Evolutionary conservation across 2,888 invertebrate genomes (phyloP).

Genomic region (Eristalis tenax): DNA sequence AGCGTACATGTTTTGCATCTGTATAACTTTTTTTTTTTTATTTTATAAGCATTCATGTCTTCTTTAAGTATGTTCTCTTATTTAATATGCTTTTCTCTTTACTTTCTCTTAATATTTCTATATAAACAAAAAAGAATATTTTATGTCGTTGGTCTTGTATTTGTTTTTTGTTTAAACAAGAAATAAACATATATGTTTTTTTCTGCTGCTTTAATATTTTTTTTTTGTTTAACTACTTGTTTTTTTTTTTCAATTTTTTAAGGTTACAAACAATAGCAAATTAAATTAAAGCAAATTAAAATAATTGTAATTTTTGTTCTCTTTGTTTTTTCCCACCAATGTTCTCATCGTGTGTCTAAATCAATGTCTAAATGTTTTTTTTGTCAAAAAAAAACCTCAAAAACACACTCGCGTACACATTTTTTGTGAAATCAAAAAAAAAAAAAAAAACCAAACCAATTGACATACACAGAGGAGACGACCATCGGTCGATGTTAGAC

Average conservation of each 20-base stretch:
- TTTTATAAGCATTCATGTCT: conserved; percentile 22
- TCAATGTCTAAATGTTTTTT: neutral
- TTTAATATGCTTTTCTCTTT: conserved; percentile 11
- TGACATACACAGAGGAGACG: conserved; percentile 86
- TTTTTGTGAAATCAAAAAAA: conserved; percentile 1
- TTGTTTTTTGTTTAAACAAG: conserved; percentile 45
- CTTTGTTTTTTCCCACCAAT: neutral
- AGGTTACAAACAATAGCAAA: neutral
- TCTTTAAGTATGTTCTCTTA: conserved; percentile 14
- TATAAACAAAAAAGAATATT: neutral
- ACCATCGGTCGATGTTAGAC: conserved; percentile 93
- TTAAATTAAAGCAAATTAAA: neutral
- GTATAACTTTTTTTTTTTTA: conserved; percentile 15
- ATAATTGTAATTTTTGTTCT: neutral
- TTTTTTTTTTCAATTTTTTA: neutral
- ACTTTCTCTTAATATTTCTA: too few relatives aligned
- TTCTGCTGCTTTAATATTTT: conserved; percentile 30
- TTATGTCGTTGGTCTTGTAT: conserved; percentile 35
- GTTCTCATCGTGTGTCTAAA: neutral
- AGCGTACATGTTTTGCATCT: conserved; percentile 7
- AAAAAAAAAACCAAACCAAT: neutral
- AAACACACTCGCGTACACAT: neutral
- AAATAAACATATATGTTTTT: conserved; percentile 6
- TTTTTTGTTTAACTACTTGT: neutral
- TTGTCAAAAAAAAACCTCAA: neutral